Base-by-base conservation (phyloP, 2,888 invertebrate species). In the Campoplex nolae region DNA sequence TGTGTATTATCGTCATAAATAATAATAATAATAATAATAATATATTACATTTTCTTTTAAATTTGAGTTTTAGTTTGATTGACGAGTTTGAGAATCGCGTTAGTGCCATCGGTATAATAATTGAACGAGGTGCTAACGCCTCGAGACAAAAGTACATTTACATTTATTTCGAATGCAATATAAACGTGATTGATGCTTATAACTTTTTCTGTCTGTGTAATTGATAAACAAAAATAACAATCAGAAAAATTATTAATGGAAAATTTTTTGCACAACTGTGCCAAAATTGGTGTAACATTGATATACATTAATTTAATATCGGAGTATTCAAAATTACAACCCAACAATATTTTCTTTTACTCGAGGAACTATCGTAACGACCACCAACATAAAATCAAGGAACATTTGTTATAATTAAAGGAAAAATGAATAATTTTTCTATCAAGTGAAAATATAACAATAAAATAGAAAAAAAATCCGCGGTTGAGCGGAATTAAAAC, bases 311-410 rank as follows among this genome's bases (percentile, higher is more conserved):
- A 32, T 32, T 32, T 16, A 62, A 62, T 42, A 62, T 76, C 79
- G 65, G 86, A 83, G 83, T 86, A 86, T 86, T 83, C 18, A 18
- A 54, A 70, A 42, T 79, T 83, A 86, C 85, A 86, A 86, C 85
- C 85, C 82, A 85, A 83, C 73, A 45, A 13, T 78, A 51, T 75
- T 83, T 75, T 32, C n/a, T 70, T 16, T 76, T 83, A 18, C 67
- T 83, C 48, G 76, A 86, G 79, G 68, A 80, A 83, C 73, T 58
- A 65, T 73, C 51, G 38, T 56, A 68, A 83, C 38, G 45, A 70
- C 62, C 68, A 67, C 58, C 51, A 78, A 28, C 23, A 35, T 32
- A 54, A 77, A 79, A 70, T 75, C 56, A 18, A 78, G 70, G 62
- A 86, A 79, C 67, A 65, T 68, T 13, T 38, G 54, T 54, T 38